These are phyloP conservation scores for Drosophila lacteicornis DNA, from an alignment of 1,140 invertebrate species.

Conservation along the genomic window DNA sequence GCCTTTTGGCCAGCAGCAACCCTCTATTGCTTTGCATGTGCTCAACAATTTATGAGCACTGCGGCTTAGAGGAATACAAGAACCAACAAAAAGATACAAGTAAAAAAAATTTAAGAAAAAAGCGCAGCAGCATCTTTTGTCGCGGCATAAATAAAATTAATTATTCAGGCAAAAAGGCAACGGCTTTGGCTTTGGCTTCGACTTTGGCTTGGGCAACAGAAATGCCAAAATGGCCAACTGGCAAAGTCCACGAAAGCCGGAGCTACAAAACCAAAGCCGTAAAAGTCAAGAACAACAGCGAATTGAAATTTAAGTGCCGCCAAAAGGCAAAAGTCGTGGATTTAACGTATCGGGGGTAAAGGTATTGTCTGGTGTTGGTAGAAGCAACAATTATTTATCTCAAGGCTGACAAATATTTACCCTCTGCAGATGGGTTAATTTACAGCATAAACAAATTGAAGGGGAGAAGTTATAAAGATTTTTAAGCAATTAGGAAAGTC, in stretches of 20 bases:
- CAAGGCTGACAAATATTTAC: constrained; percentile 11
- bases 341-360: constrained; percentile 2
- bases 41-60: constrained; percentile 71
- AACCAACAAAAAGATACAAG: neutral
- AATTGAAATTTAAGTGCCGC: constrained; percentile 50
- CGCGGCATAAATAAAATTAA: constrained; percentile 70
- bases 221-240: constrained; percentile 39
- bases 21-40: constrained; percentile 43
- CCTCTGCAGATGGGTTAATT: constrained; percentile 4
- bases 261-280: constrained; percentile 32
- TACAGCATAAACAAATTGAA: neutral
- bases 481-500: neutral
- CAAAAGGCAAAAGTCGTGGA: constrained; percentile 42
- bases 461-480: neutral
- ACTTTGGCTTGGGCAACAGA: constrained; percentile 5
- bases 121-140: constrained; percentile 55
- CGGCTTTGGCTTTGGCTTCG: constrained; percentile 13
- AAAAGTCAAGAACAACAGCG: constrained; percentile 47
- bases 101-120: constrained; percentile 13
- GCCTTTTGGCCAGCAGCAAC: neutral
- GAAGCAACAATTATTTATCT: constrained; percentile 36
- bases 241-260: constrained; percentile 33
- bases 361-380: constrained; percentile 8
- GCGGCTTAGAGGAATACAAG: constrained; percentile 42
- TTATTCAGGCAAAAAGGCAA: constrained; percentile 60